These are phyloP conservation scores for Oxystoma pomonae DNA, from an alignment of 2,888 invertebrate genomes.

Conservation along the genomic window DNA sequence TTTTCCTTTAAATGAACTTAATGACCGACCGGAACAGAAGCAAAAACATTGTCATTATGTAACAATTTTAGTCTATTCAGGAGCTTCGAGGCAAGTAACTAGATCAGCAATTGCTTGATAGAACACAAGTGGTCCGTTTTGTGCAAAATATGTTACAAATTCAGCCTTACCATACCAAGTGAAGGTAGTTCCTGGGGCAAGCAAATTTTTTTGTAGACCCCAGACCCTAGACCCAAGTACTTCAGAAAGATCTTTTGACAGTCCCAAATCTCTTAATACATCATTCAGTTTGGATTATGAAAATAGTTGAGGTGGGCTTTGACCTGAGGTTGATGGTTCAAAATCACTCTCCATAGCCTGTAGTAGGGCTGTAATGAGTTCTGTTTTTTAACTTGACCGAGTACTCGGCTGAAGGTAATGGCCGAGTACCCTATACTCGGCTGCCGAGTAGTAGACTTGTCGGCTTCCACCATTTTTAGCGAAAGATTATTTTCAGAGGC, in stretches of 20 bases:
- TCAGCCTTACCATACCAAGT: background rate
- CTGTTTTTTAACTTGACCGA: no score
- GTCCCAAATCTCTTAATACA: background rate
- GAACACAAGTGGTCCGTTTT: background rate
- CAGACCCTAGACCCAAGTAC: background rate
- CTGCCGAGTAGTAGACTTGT: no score
- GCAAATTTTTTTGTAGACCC: background rate
- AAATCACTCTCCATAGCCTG: no score
- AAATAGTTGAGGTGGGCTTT: background rate
- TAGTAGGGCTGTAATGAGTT: no score
- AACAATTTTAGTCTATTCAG: background rate
- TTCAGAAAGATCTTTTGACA: background rate
- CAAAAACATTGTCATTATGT: background rate
- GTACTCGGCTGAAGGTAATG: no score
- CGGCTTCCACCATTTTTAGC: no score
- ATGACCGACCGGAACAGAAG: background rate
- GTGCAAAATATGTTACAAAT: background rate
- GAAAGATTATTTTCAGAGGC: no score
- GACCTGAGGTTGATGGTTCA: background rate
- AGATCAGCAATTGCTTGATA: background rate
- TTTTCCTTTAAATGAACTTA: background rate
- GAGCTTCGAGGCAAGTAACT: background rate
- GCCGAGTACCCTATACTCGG: no score
- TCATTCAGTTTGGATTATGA: background rate
- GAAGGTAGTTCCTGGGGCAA: background rate